Conservation (phyloP, 2,113 vertebrate genomes). For the Pardalotus punctatus region DNA sequence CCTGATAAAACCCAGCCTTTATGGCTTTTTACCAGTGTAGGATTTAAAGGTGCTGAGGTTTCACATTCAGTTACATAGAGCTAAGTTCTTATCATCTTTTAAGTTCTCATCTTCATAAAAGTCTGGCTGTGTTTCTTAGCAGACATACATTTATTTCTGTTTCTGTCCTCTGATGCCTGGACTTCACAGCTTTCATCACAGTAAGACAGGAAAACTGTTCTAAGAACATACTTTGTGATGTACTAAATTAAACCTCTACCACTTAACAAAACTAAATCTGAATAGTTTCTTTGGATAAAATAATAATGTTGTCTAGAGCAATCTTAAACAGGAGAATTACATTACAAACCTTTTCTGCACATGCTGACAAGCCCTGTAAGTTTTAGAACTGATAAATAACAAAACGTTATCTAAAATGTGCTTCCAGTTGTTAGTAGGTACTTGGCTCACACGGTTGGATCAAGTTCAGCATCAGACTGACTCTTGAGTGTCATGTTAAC, state of each 20-base stretch:
- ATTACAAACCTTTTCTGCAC: neutral
- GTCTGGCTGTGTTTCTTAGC: constrained; percentile 11
- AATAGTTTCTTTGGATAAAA: neutral
- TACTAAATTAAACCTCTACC: neutral
- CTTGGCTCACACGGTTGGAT: neutral
- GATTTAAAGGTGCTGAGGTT: neutral
- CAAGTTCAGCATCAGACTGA: neutral
- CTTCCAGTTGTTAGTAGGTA: neutral
- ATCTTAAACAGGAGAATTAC: neutral
- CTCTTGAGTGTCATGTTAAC: neutral
- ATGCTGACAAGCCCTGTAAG: neutral
- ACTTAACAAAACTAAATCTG: neutral
- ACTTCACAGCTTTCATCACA: fast-evolving
- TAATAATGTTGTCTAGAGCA: neutral
- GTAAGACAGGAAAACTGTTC: neutral
- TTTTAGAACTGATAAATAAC: neutral
- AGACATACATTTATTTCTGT: neutral
- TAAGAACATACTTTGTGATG: neutral
- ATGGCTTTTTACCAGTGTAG: neutral
- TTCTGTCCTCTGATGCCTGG: neutral
- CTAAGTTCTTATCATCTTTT: neutral
- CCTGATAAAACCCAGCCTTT: neutral
- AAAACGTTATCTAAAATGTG: neutral
- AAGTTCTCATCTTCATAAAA: constrained; percentile 1
- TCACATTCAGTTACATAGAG: neutral